Evolutionary conservation across 1,140 invertebrate species (phyloP).

Genomic region (Drosophila ambigua): DNA sequence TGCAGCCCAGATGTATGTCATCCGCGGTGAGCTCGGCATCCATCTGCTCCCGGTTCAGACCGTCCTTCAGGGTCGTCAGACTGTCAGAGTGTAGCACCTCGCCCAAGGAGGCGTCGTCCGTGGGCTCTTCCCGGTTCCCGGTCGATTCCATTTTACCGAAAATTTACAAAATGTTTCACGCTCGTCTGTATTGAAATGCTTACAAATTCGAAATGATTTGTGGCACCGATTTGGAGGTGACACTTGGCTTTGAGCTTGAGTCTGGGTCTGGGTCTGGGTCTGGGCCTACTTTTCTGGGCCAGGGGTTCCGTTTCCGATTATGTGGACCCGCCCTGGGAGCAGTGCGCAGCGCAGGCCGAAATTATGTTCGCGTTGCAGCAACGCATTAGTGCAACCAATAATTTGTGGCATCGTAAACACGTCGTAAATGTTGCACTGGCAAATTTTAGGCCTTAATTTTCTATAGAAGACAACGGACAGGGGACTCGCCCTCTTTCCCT

Average conservation of each 20-base stretch:
- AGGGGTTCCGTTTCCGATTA: constrained; percentile 4
- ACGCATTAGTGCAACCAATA: constrained; percentile 73
- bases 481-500: not conserved
- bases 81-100: constrained; percentile 11
- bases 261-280: not conserved
- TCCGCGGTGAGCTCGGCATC: constrained; percentile 8
- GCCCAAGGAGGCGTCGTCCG: not conserved
- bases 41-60: constrained; percentile 1
- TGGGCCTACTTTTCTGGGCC: not conserved
- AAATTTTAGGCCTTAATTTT: constrained; percentile 68
- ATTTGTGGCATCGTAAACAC: constrained; percentile 78
- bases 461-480: constrained; percentile 44
- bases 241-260: not conserved
- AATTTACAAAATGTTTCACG: constrained; percentile 18
- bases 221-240: constrained; percentile 8
- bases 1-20: constrained; percentile 16
- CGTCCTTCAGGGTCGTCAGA: constrained; percentile 10
- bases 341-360: constrained; percentile 10
- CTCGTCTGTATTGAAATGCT: not conserved
- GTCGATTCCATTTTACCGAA: constrained; percentile 18
- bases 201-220: constrained; percentile 13
- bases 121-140: constrained; percentile 12
- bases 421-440: constrained; percentile 75
- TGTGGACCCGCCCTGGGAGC: constrained; percentile 10
- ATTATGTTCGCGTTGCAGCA: constrained; percentile 63